Percentiles rank a stretch among this genome's conserved stretches.
phyloP scores from a whole-genome alignment of 2,888 invertebrate species.

The Hirtodrosophila trivittata region DNA sequence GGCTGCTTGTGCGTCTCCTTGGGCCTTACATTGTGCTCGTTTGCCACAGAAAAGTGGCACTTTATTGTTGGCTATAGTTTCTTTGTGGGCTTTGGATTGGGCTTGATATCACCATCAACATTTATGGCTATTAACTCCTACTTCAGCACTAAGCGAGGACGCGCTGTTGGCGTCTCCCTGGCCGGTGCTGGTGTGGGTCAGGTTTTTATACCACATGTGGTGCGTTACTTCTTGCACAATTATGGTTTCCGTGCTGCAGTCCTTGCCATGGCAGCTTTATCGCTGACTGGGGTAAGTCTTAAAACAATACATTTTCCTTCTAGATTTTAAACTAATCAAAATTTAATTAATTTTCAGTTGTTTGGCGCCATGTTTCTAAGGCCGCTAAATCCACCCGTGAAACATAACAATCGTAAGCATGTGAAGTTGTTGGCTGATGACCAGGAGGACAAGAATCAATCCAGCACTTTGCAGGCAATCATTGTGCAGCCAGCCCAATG shows the following conservation, averaged over 20 bases:
- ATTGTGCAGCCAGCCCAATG: slow-evolving; percentile 31
- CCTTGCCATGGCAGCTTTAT: slow-evolving; percentile 86
- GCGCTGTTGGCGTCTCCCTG: slow-evolving; percentile 90
- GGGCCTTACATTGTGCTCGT: slow-evolving; percentile 85
- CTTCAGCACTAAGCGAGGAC: slow-evolving; percentile 87
- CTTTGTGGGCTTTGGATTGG: slow-evolving; percentile 87
- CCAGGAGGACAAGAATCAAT: slow-evolving; percentile 52
- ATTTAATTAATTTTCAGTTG: slow-evolving; percentile 82
- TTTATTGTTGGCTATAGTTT: slow-evolving; percentile 86
- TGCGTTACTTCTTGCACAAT: slow-evolving; percentile 87
- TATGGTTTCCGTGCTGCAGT: slow-evolving; percentile 88
- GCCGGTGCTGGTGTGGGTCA: slow-evolving; percentile 91
- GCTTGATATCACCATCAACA: slow-evolving; percentile 88
- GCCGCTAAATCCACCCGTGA: slow-evolving; percentile 85
- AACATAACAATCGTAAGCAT: slow-evolving; percentile 80
- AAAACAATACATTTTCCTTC: too few species aligned
- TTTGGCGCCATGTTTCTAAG: slow-evolving; percentile 86
- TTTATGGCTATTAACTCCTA: slow-evolving; percentile 90
- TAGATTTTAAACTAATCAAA: too few species aligned
- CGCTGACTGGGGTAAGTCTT: slow-evolving; percentile 87
- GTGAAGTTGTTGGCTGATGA: slow-evolving; percentile 70
- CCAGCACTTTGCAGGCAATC: slow-evolving; percentile 39
- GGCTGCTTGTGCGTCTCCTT: slow-evolving; percentile 85
- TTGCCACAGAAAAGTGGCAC: slow-evolving; percentile 85
- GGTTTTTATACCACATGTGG: slow-evolving; percentile 89